phyloP scores from a whole-genome alignment of 2,113 vertebrate genomes.

The Nipponia nippon region DNA sequence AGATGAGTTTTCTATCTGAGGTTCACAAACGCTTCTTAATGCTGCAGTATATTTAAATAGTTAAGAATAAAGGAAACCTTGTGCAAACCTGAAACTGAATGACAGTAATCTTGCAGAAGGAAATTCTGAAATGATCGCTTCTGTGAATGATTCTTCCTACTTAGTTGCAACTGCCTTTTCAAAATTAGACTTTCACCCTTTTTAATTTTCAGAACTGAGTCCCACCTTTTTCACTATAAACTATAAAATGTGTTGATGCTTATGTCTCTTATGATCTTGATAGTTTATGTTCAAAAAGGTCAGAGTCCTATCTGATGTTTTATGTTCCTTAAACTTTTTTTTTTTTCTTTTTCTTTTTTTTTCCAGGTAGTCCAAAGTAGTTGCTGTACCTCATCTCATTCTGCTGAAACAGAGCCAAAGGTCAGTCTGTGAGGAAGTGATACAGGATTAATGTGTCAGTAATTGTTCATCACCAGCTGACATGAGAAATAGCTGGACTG shows the following conservation, averaged over 20 bases:
- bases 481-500: constrained; percentile 45
- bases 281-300: not conserved
- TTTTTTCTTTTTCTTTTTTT: not conserved
- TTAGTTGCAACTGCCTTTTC: not conserved
- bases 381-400: not conserved
- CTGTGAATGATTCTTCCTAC: not conserved
- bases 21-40: not conserved
- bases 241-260: not conserved
- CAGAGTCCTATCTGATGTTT: not conserved
- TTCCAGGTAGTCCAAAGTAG: not conserved
- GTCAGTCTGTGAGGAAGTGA: constrained; percentile 17
- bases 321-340: not conserved
- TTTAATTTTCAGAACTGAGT: not conserved
- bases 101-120: not conserved
- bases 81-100: not conserved
- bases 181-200: not conserved
- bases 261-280: not conserved
- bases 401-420: constrained; percentile 30
- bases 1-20: not conserved
- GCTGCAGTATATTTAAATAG: not conserved
- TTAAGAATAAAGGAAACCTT: not conserved
- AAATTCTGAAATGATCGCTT: not conserved
- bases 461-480: constrained; percentile 52
- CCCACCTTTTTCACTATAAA: not conserved
- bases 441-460: constrained; percentile 54